Conservation (phyloP, 2,888 invertebrate genomes). For the Sarcophaga rosellei region DNA sequence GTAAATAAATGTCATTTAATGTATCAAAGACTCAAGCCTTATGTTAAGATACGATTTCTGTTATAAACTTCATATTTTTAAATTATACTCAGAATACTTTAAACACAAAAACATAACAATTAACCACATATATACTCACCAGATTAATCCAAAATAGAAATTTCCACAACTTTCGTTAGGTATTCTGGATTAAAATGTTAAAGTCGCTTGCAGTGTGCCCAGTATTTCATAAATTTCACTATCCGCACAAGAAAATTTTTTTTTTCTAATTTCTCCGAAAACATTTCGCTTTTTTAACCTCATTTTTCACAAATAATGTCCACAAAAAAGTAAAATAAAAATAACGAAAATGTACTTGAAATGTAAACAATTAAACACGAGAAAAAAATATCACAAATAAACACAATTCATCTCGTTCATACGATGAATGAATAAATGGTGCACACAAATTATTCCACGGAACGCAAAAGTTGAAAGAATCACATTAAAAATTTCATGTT, state of each 20-base stretch:
- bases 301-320: not conserved
- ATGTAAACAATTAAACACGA: not conserved
- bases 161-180: too few species aligned
- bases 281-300: not conserved
- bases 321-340: not conserved
- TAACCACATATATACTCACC: not conserved
- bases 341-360: conserved; percentile 5
- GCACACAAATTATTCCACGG: conserved; percentile 4
- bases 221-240: too few species aligned
- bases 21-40: too few species aligned
- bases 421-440: too few species aligned
- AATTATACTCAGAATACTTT: not conserved
- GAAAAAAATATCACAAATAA: not conserved
- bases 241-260: not conserved
- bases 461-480: conserved; percentile 5
- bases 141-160: not conserved
- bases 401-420: not conserved
- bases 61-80: not conserved
- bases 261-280: not conserved
- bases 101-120: not conserved
- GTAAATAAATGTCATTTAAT: too few species aligned
- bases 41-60: too few species aligned
- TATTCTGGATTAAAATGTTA: too few species aligned
- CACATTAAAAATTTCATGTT: not conserved
- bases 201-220: too few species aligned